Conservation (phyloP, 2,113 vertebrate genomes). For the Notiomystis cincta region DNA sequence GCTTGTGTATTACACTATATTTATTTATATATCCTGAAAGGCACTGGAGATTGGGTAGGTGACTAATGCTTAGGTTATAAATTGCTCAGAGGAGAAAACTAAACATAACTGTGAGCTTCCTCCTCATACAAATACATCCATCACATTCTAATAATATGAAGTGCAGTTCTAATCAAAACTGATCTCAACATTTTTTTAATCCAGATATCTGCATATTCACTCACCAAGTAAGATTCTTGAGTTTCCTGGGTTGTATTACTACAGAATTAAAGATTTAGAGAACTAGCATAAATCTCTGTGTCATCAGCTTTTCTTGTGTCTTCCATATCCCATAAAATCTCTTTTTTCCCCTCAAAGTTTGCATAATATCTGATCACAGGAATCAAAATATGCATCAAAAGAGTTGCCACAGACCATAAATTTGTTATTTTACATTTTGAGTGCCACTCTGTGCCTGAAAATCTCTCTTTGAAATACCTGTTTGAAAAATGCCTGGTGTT, state of each 20-base stretch:
- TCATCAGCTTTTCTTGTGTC: background rate
- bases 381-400: background rate
- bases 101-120: background rate
- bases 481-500: background rate
- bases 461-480: background rate
- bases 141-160: background rate
- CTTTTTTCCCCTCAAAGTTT: background rate
- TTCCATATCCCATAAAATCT: background rate
- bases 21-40: constrained; percentile 1
- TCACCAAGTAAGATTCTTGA: background rate
- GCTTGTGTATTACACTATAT: background rate
- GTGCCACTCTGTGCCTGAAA: background rate
- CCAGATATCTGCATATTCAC: background rate
- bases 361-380: background rate
- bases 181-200: background rate
- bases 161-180: background rate
- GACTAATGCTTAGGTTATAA: constrained; percentile 19
- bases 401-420: background rate
- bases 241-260: background rate
- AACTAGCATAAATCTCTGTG: background rate
- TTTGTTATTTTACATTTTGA: background rate
- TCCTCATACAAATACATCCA: background rate
- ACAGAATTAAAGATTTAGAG: background rate
- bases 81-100: constrained; percentile 9
- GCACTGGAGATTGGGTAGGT: constrained; percentile 32